phyloP scores from a whole-genome alignment of 2,113 vertebrate species.

The Dromas ardeola region DNA sequence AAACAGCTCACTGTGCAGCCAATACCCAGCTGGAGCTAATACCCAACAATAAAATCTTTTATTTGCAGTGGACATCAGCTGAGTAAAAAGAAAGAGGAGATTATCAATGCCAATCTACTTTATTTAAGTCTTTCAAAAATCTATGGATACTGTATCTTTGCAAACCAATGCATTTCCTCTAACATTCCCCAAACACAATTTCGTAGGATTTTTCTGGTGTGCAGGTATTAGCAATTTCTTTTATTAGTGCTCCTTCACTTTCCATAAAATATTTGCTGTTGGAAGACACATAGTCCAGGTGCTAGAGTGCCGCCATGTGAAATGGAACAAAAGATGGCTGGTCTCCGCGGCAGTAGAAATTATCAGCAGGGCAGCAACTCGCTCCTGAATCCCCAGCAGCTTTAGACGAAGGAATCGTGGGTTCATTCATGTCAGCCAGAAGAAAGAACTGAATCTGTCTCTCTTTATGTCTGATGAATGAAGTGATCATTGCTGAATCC shows the following conservation, averaged over 20 bases:
- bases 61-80: not conserved
- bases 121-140: not conserved
- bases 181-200: not conserved
- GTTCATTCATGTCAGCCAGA: not conserved
- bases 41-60: not conserved
- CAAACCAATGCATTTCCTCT: not conserved
- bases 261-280: not conserved
- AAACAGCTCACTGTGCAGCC: not conserved
- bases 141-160: not conserved
- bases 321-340: not conserved
- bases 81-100: not conserved
- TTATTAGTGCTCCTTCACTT: not conserved
- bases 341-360: not conserved
- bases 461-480: not conserved
- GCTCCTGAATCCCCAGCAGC: not conserved
- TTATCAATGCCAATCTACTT: not conserved
- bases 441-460: not conserved
- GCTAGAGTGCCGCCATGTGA: not conserved
- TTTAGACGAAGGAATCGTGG: not conserved
- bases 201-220: not conserved
- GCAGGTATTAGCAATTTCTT: not conserved
- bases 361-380: not conserved
- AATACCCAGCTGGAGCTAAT: not conserved
- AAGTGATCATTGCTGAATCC: not conserved
- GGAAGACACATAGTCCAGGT: not conserved